These are phyloP conservation scores for Hyphantria cunea DNA, from an alignment of 1,140 invertebrate genomes.

Conservation along the genomic window DNA sequence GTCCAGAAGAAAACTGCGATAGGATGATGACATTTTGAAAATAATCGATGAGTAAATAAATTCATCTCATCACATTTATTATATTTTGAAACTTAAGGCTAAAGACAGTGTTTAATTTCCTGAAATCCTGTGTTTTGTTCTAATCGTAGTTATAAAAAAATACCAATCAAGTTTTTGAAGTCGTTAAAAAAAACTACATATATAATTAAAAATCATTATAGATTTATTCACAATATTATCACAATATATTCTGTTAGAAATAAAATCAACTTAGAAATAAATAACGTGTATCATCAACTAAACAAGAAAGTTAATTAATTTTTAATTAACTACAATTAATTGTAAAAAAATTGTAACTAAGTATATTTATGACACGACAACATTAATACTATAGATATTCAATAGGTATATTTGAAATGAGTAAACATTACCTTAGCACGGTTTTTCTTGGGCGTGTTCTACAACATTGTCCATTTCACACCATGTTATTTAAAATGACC, in stretches of 20 bases:
- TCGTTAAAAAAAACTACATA: no score
- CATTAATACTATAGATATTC: neutral
- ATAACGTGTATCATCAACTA: conserved; percentile 57
- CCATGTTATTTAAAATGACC: no score
- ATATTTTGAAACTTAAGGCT: no score
- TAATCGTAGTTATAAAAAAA: neutral
- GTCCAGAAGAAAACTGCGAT: no score
- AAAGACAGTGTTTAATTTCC: no score
- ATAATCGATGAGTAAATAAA: no score
- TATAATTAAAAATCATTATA: conserved; percentile 27
- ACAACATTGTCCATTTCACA: no score
- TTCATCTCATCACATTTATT: no score
- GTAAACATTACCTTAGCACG: neutral
- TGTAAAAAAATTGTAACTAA: conserved; percentile 24
- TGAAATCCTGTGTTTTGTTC: neutral
- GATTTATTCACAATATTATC: conserved; percentile 73
- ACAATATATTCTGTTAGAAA: conserved; percentile 55
- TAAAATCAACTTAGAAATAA: conserved; percentile 68
- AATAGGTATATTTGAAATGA: neutral
- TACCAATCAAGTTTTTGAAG: no score
- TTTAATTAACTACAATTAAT: conserved; percentile 33
- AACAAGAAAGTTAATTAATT: conserved; percentile 49
- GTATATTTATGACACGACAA: conserved; percentile 4
- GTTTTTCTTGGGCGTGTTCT: no score
- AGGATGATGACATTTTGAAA: no score